Conservation (phyloP, 2,113 vertebrate species). For the Erpornis zantholeuca region DNA sequence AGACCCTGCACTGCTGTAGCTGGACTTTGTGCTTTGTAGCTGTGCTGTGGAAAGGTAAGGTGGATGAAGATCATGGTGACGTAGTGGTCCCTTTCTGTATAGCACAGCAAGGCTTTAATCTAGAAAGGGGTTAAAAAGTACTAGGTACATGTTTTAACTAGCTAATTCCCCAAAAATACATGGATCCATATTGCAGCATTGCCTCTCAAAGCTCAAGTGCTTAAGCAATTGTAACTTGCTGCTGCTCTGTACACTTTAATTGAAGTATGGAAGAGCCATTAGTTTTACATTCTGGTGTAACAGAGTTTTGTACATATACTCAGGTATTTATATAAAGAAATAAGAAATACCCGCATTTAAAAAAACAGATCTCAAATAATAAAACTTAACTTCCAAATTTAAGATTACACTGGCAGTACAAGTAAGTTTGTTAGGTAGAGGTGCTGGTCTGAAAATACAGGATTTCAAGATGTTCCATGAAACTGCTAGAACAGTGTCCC, state of each 20-base stretch:
- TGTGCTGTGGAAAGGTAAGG: not conserved
- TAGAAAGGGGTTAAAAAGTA: not conserved
- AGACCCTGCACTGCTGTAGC: not conserved
- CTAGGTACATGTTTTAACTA: not conserved
- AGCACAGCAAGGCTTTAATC: not conserved
- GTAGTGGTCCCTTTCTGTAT: not conserved
- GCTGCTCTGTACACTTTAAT: not conserved
- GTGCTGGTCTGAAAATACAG: not conserved
- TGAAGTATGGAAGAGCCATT: not conserved
- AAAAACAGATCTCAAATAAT: not conserved
- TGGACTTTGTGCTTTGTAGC: rapidly evolving
- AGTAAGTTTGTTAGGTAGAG: not conserved
- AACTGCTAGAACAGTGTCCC: not conserved
- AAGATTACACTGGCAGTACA: not conserved
- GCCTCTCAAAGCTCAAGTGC: not conserved
- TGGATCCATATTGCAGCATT: not conserved
- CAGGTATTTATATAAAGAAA: not conserved
- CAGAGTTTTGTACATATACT: rapidly evolving
- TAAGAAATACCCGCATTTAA: not conserved
- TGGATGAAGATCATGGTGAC: rapidly evolving
- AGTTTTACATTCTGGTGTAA: not conserved
- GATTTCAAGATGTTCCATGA: not conserved
- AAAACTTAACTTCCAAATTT: not conserved
- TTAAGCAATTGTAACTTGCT: not conserved
- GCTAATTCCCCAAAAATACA: not conserved